Evolutionary conservation across 1,140 invertebrate genomes (phyloP), one percentile per base, ranked within the genome.

Genomic region (Aphaenogaster floridana): DNA sequence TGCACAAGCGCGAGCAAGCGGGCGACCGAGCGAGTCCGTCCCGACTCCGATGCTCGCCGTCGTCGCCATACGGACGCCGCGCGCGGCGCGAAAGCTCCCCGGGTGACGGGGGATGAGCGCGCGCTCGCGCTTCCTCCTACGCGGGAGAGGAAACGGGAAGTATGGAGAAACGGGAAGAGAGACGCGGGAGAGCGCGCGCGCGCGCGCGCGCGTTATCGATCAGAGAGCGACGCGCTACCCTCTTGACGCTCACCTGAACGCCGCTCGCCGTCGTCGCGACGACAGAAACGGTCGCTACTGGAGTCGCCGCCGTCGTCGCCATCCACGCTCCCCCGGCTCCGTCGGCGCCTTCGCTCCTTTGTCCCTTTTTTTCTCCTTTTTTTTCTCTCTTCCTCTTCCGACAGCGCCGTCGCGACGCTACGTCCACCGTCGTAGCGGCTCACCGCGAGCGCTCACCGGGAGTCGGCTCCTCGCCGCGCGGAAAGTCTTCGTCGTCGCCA

Each of bases 1-100:
- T 89, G 89, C 89, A 90, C 88, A 89, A 90, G 88, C 66, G 66
- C 89, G 59, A 78, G 42, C 69, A 36, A 15, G 3, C 57, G 17
- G 11, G 28, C 89, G 57, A 78, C 39, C 77, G 45, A 9, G 17
- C 52, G 9, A 7, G 7, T 79, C n/a, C 57, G 54, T n/a, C 8
- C 36, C 28, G 28, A 28, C 28, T 28, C 28, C 28, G 28, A 13
- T n/a, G 17, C 50, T 39, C 52, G 71, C 11, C 48, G 71, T 57
- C 66, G 54, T 59, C 66, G 79, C 42, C 59, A 39, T 64, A 59
- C 54, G 57, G 50, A 66, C 36, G 28, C 28, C 28, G 28, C 21
- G n/a, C 34, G 68, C 45, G 54, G 61, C 42, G 61, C 71, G 63
- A 48, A 85, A 89, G 66, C 77, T 42, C 64, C 45, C 48, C 13